Percentiles rank a stretch among this genome's conserved stretches.
phyloP scores from a whole-genome alignment of 2,113 vertebrate genomes.

The Shinisaurus crocodilurus region DNA sequence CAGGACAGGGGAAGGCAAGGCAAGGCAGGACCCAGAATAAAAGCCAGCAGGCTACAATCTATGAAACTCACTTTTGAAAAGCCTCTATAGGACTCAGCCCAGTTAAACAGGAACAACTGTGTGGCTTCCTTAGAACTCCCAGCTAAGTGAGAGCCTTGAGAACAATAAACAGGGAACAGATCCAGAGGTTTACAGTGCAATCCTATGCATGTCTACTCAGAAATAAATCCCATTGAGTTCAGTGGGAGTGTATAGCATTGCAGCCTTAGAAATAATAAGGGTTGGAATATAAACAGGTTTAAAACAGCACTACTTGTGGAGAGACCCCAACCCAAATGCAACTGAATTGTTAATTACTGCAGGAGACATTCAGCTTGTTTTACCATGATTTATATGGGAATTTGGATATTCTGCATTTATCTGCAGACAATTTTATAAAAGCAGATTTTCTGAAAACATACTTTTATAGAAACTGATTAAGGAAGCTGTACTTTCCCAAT shows the following conservation, averaged over 20 bases:
- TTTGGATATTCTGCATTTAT: neutral
- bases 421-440: neutral
- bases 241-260: too few relatives aligned
- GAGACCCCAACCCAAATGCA: neutral
- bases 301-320: too few relatives aligned
- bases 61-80: neutral
- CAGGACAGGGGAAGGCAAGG: neutral
- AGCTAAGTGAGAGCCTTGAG: neutral
- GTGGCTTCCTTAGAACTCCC: neutral
- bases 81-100: neutral
- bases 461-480: neutral
- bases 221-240: too few relatives aligned
- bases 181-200: neutral
- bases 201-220: neutral
- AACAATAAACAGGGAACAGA: neutral
- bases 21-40: neutral
- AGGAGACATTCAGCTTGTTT: neutral
- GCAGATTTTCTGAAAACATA: neutral
- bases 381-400: neutral
- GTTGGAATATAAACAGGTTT: neutral
- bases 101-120: neutral
- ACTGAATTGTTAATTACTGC: neutral
- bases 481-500: too few relatives aligned
- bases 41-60: neutral
- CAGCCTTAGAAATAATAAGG: neutral